A percentile compares a stretch with the other conserved stretches of the same genome.
phyloP scores from a whole-genome alignment of 1,140 invertebrate genomes.

The Drosophila lacteicornis region DNA sequence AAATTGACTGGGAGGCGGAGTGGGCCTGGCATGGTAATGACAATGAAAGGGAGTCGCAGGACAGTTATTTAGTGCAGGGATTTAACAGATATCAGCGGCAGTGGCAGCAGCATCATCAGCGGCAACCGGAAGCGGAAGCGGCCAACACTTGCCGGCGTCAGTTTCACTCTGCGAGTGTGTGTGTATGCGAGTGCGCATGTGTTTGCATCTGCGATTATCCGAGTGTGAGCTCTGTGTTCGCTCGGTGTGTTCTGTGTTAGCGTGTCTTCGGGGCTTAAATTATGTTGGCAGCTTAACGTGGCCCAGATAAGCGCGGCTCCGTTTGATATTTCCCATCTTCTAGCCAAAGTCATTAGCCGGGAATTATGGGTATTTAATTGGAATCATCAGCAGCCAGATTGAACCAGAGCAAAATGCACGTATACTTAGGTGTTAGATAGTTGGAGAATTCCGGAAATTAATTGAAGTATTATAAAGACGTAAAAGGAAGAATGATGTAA shows the following conservation, averaged over 20 bases:
- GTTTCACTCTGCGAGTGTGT: slow-evolving; percentile 10
- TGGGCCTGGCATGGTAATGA: not conserved
- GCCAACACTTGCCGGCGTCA: slow-evolving; percentile 58
- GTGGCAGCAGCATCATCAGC: slow-evolving; percentile 34
- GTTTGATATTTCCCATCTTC: slow-evolving; percentile 52
- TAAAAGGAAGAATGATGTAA: slow-evolving; percentile 1
- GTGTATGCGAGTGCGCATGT: slow-evolving; percentile 10
- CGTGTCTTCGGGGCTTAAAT: slow-evolving; percentile 53
- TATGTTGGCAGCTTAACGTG: slow-evolving; percentile 69
- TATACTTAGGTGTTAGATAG: slow-evolving; percentile 18
- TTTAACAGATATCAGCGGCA: slow-evolving; percentile 58
- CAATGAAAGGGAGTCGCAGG: slow-evolving; percentile 1
- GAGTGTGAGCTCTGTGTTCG: slow-evolving; percentile 3
- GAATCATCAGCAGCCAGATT: slow-evolving; percentile 45
- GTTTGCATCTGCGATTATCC: slow-evolving; percentile 33
- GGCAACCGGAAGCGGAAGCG: slow-evolving; percentile 68
- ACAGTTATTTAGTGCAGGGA: slow-evolving; percentile 77
- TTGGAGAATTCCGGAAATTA: not conserved
- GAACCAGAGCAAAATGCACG: slow-evolving; percentile 2
- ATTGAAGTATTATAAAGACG: slow-evolving; percentile 11
- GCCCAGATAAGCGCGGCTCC: slow-evolving; percentile 54
- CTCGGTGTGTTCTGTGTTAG: slow-evolving; percentile 10
- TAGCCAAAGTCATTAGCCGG: slow-evolving; percentile 49
- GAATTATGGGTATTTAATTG: slow-evolving; percentile 72
- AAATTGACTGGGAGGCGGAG: slow-evolving; percentile 43